Evolutionary conservation across 1,140 invertebrate genomes (phyloP), one percentile per base, ranked within the genome.

Genomic region (Aphelenchoides fujianensis): DNA sequence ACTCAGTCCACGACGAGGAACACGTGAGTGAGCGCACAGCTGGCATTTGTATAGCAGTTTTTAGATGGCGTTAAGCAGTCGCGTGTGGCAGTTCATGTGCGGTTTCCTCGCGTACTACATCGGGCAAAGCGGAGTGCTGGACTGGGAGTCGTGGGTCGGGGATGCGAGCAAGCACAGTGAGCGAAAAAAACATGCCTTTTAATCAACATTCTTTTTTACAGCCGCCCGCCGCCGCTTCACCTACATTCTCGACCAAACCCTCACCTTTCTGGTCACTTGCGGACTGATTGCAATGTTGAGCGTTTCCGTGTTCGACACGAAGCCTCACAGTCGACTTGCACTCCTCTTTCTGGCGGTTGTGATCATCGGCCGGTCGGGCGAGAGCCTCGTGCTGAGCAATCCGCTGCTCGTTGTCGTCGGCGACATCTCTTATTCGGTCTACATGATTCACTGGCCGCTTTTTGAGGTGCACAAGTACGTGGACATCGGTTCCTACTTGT

Each of bases 71-170:
- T n/a, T 48, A 48, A 48, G 12, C 23, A 23, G 41, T 48, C 23
- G 12, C 12, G 41, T 59, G 12, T 59, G 55, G 55, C 55, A 59
- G 55, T 59, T 59, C 19, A 59, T 59, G 55, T 59, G 5, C 23
- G 55, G 55, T 19, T 59, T 59, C 55, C 7, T 59, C 5, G 55
- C 55, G 12, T 59, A 59, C 34, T 59, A 59, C 19, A 7, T 59
- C 41, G 41, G 41, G 12, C 41, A 48, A 23, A 48, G 12, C 12
- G 41, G 41, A 48, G 41, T 48, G 12, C 41, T 48, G 41, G 41
- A 48, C 23, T 23, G 12, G 12, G 41, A 48, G 12, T 48, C 41
- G 41, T 48, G 41, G 41, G 12, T 12, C 41, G 23, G 23, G 12
- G 12, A 48, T 48, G 12, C 41, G 41, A 48, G 23, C 41, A 48